Base-by-base conservation (phyloP, 2,113 vertebrate genomes). In the Ammodramus savannarum region DNA sequence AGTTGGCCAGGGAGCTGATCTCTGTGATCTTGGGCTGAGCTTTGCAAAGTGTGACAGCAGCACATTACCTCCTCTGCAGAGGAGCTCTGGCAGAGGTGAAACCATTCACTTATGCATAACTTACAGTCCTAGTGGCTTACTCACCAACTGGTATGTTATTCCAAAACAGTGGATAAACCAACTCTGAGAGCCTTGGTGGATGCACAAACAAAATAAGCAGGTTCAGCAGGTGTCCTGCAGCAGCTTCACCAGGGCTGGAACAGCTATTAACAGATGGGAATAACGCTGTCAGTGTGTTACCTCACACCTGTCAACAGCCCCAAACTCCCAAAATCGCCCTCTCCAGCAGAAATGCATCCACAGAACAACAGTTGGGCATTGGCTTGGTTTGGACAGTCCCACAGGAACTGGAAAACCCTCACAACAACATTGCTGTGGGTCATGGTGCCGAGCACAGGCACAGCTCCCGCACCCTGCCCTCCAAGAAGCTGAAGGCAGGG, bases 391-490 rank as follows among this genome's bases (percentile, higher is more conserved):
- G 25, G 57, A 7, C 11, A 25, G 22, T 59, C 27, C 39, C 25
- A 7, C 4, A 13, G 48, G 85, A 68, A 46, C 17, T 7, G 55
- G 48, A 22, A 65, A 65, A 61, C 12, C n/a, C 61, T 52, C 32
- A 38, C 39, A 29, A 2, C 1, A 22, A 0, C 87, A 3, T 20
- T 72, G 83, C 48, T 52, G 7, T 16, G 9, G 39, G 25, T 41
- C 0, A 0, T 5, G 13, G 44, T 29, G 54, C 10, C 11, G 54
- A 34, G 80, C 10, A 6, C 2, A 11, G 0, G 12, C 16, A 7
- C 83, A 68, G 59, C n/a, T 81, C 74, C 59, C 55, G 63, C 54
- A 46, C 8, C 4, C 36, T 20, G 69, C 59, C 57, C 59, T 16
- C 63, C 63, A 27, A 44, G 44, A 1, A 8, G 8, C 0, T 0